A percentile compares a stretch with the other conserved stretches of the same genome.
Conservation (phyloP, 2,888 invertebrate species). For the Graphium colonna region DNA sequence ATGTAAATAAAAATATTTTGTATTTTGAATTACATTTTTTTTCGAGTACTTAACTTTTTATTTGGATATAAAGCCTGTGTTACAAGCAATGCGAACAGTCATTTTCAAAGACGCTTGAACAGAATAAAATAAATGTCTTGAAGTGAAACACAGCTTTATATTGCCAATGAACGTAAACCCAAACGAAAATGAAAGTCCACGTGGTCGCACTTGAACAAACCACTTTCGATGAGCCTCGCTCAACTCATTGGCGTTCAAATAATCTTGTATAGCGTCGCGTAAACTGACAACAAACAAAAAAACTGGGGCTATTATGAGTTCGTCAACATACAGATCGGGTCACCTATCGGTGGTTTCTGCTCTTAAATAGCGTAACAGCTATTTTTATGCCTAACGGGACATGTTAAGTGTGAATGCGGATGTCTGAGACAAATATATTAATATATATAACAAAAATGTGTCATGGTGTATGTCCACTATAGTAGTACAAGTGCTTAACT, state of each 20-base stretch:
- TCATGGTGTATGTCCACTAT: no score
- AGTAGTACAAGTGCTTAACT: no score
- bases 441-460: no score
- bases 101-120: not conserved
- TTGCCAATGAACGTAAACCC: constrained; percentile 27
- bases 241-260: constrained; percentile 9
- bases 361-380: no score
- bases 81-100: not conserved
- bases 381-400: no score
- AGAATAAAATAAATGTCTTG: constrained; percentile 10
- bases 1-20: no score
- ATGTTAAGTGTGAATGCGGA: no score
- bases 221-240: constrained; percentile 34
- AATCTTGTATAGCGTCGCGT: constrained; percentile 7
- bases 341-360: not conserved
- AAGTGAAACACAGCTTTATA: constrained; percentile 11
- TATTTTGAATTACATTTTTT: no score
- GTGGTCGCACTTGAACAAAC: constrained; percentile 26
- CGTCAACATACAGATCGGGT: constrained; percentile 5
- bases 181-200: constrained; percentile 34
- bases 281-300: constrained; percentile 3
- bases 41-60: no score
- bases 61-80: no score
- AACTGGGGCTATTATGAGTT: constrained; percentile 20
- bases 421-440: no score